Evolutionary conservation across 2,113 vertebrate species (phyloP), one percentile per base, ranked within the genome.

Genomic region (Serinus canaria): DNA sequence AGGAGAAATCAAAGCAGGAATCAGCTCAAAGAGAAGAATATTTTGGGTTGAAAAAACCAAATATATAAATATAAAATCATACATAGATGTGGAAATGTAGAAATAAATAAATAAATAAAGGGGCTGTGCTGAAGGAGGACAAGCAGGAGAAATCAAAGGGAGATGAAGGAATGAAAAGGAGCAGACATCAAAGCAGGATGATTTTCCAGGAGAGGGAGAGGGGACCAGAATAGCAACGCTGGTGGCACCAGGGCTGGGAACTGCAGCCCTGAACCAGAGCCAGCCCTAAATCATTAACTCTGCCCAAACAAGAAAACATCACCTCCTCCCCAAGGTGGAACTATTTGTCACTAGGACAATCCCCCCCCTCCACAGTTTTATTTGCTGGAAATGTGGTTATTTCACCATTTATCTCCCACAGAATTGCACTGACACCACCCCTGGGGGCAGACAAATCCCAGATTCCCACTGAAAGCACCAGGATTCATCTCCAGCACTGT

Each of bases 121-220:
- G 69, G 84, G 75, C 30, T 16, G 20, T 2, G 7, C 62, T 86
- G 75, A 79, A 63, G 63, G 62, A 78, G 18, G 76, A 49, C 27
- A 63, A 83, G 64, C 22, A 69, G 60, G 33, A 58, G 64, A 33
- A 92, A 87, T 90, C 67, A 90, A 96, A 60, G n/a, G 77, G 14
- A 79, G 92, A 83, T 6, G 28, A 44, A 75, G 56, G 59, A 90
- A 78, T 62, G 53, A 73, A 81, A 70, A 95, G 86, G 52, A 89
- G 35, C 37, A 69, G 79, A 76, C 58, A 95, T 87, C 86, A 93
- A 92, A 91, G 87, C 50, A 18, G 23, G 60, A 35, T 7, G 4
- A 18, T 46, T 31, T 72, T 66, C 80, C 62, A 27, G 74, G 81
- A 91, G 74, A 47, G 66, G 83, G 24, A 75, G 70, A 85, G 58